phyloP scores from a whole-genome alignment of 2,113 vertebrate species.

The Himantopus leucocephalus region DNA sequence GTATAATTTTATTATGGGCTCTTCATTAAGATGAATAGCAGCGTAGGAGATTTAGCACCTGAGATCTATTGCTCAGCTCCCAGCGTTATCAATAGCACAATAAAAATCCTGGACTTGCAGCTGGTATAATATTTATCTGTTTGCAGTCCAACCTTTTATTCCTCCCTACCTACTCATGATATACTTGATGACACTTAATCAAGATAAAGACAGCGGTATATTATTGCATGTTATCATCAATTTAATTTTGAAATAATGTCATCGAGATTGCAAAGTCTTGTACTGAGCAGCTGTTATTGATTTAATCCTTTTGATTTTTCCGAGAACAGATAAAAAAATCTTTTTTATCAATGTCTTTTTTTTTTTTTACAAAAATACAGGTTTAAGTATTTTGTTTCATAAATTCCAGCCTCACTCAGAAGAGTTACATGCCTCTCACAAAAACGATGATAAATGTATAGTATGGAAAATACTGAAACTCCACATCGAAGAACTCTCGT shows the following conservation, averaged over 20 bases:
- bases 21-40: neutral
- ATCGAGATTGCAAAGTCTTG: neutral
- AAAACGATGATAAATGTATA: neutral
- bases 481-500: neutral
- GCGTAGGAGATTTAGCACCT: neutral
- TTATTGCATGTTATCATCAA: neutral
- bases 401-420: neutral
- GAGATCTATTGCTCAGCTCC: neutral
- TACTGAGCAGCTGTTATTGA: neutral
- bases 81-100: neutral
- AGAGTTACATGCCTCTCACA: neutral
- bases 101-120: neutral
- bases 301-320: neutral
- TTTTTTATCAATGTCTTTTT: neutral
- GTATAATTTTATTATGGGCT: neutral
- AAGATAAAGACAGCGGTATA: neutral
- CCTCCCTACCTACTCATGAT: neutral
- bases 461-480: neutral
- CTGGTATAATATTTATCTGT: neutral
- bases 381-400: neutral
- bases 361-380: neutral
- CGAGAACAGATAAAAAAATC: neutral
- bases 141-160: neutral
- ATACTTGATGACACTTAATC: neutral
- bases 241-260: neutral